Evolutionary conservation across 2,888 invertebrate species (phyloP).

Genomic region (Daptonema setosum): DNA sequence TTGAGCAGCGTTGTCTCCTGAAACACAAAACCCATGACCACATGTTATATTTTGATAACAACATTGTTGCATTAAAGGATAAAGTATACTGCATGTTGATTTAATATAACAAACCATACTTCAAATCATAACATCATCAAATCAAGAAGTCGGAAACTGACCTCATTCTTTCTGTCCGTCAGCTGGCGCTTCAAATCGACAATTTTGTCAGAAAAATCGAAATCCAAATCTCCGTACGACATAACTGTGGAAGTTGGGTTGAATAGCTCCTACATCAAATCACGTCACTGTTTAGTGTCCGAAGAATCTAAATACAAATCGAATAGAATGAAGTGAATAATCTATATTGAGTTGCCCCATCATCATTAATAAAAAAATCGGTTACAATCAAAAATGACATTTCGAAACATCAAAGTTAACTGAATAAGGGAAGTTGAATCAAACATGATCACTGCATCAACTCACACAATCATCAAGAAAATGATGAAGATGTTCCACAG

Average conservation of each 20-base stretch:
- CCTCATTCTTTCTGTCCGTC: not conserved
- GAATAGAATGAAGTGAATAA: not conserved
- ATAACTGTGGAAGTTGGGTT: not conserved
- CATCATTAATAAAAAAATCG: not conserved
- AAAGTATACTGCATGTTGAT: too few species aligned
- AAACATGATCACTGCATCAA: too few species aligned
- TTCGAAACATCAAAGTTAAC: not conserved
- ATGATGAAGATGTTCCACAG: slow-evolving; percentile 33
- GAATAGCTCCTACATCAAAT: not conserved
- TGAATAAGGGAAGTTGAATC: not conserved
- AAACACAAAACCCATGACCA: not conserved
- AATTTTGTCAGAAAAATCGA: slow-evolving; percentile 3
- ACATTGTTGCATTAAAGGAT: too few species aligned
- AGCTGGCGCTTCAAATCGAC: not conserved
- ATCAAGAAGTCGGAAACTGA: not conserved
- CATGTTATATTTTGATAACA: too few species aligned
- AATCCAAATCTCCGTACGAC: not conserved
- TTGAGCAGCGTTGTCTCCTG: not conserved
- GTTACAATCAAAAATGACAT: not conserved
- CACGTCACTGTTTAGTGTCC: slow-evolving; percentile 11
- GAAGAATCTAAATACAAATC: slow-evolving; percentile 12
- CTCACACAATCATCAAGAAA: slow-evolving; percentile 33
- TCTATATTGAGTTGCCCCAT: too few species aligned
- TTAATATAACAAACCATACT: not conserved
- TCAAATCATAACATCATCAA: not conserved